Percentiles rank a stretch among this genome's conserved stretches.
Evolutionary conservation across 1,140 invertebrate species (phyloP).

Genomic region (Epicauta chinensis): DNA sequence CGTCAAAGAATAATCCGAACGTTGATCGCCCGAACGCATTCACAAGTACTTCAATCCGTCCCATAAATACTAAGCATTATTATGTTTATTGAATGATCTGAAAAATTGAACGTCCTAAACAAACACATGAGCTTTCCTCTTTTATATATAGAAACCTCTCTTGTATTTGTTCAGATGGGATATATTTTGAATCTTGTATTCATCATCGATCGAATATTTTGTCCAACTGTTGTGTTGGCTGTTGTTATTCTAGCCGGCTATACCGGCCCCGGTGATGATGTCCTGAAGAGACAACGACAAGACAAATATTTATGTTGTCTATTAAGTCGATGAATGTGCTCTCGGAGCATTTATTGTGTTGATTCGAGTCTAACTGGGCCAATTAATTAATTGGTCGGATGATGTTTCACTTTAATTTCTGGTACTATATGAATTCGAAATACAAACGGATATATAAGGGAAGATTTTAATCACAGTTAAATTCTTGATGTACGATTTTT

Average conservation of each 20-base stretch:
- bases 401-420: too few species aligned
- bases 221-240: too few species aligned
- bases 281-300: slow-evolving; percentile 11
- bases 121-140: slow-evolving; percentile 23
- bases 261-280: background rate
- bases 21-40: slow-evolving; percentile 22
- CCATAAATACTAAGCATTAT: slow-evolving; percentile 29
- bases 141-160: slow-evolving; percentile 14
- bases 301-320: slow-evolving; percentile 13
- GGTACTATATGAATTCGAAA: too few species aligned
- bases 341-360: too few species aligned
- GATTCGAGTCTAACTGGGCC: too few species aligned
- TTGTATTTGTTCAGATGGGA: slow-evolving; percentile 24
- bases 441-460: too few species aligned
- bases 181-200: too few species aligned
- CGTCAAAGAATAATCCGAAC: slow-evolving; percentile 23
- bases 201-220: too few species aligned
- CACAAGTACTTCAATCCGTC: slow-evolving; percentile 26
- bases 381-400: too few species aligned
- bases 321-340: slow-evolving; percentile 3
- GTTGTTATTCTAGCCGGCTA: too few species aligned
- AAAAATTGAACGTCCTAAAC: slow-evolving; percentile 30
- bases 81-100: slow-evolving; percentile 28
- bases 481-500: too few species aligned
- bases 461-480: too few species aligned